A percentile compares a stretch with the other conserved stretches of the same genome.
Evolutionary conservation across 2,797 vertebrate species (phyloP).

Genomic region (Malacoraja senta): DNA sequence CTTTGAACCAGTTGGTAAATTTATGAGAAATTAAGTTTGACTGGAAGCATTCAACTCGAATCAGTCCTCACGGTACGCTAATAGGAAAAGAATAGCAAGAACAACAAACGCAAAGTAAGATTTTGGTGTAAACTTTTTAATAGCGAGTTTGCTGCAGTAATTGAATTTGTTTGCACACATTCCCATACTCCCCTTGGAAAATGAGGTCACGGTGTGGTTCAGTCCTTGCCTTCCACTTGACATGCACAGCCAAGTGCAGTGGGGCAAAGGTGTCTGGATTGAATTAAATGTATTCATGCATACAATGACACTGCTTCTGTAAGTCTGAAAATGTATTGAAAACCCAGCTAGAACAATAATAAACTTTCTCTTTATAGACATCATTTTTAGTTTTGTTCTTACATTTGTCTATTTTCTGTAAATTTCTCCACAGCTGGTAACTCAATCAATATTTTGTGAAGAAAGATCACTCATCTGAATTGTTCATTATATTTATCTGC

Average conservation of each 20-base stretch:
- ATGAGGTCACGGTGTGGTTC: conserved; percentile 9
- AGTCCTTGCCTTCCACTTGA: conserved; percentile 14
- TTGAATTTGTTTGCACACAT: conserved; percentile 29
- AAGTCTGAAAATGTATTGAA: neutral
- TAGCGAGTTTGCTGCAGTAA: conserved; percentile 1
- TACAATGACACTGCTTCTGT: neutral
- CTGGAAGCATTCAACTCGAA: conserved; percentile 7
- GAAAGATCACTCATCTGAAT: no score
- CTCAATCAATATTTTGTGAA: neutral
- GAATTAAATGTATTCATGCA: neutral
- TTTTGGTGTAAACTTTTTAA: conserved; percentile 27
- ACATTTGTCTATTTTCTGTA: neutral
- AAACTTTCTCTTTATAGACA: neutral
- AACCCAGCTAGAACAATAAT: neutral
- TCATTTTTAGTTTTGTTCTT: neutral
- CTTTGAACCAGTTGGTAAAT: conserved; percentile 4
- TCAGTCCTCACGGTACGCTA: neutral
- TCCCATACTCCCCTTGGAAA: conserved; percentile 26
- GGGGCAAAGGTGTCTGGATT: neutral
- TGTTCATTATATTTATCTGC: no score
- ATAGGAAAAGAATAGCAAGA: conserved; percentile 28
- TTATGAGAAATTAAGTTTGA: neutral
- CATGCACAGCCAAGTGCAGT: neutral
- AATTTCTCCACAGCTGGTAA: neutral
- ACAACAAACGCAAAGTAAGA: neutral